Conservation (phyloP, 2,888 invertebrate species). For the Ligdia adustata region DNA sequence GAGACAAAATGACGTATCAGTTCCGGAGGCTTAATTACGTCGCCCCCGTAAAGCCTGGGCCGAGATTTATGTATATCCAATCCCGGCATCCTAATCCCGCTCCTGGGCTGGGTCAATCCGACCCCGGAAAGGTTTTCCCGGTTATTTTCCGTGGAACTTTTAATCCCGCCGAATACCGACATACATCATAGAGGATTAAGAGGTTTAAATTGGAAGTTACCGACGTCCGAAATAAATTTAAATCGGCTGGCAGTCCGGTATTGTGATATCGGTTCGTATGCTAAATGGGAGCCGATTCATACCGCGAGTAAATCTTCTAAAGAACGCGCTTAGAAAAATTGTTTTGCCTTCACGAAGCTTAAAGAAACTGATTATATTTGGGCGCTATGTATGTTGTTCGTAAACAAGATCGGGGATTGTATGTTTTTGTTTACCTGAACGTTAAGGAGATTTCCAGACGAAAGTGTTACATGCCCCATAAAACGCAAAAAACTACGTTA, state of each 20-base stretch:
- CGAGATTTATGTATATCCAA: conserved; percentile 83
- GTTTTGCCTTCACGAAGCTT: conserved; percentile 36
- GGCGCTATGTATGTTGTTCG: conserved; percentile 2
- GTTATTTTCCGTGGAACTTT: conserved; percentile 84
- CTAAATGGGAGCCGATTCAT: conserved; percentile 79
- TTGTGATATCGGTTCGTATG: conserved; percentile 81
- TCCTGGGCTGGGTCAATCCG: conserved; percentile 80
- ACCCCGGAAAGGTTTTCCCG: conserved; percentile 84
- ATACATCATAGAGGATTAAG: conserved; percentile 85
- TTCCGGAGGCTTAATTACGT: conserved; percentile 77
- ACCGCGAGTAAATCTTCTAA: conserved; percentile 70
- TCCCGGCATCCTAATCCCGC: conserved; percentile 80
- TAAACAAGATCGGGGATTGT: conserved; percentile 4
- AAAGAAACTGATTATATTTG: conserved; percentile 30
- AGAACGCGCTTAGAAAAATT: conserved; percentile 58
- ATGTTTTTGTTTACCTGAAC: conserved; percentile 12
- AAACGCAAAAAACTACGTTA: too few relatives aligned
- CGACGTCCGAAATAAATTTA: conserved; percentile 84
- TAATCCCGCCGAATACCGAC: conserved; percentile 83
- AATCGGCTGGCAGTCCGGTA: conserved; percentile 81
- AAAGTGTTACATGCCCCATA: conserved; percentile 10
- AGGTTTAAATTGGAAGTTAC: conserved; percentile 85
- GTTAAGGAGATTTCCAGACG: neutral
- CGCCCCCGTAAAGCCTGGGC: conserved; percentile 74
- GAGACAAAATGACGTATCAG: conserved; percentile 79